Conservation (phyloP, 2,888 invertebrate species). For the Nomada fucata region DNA sequence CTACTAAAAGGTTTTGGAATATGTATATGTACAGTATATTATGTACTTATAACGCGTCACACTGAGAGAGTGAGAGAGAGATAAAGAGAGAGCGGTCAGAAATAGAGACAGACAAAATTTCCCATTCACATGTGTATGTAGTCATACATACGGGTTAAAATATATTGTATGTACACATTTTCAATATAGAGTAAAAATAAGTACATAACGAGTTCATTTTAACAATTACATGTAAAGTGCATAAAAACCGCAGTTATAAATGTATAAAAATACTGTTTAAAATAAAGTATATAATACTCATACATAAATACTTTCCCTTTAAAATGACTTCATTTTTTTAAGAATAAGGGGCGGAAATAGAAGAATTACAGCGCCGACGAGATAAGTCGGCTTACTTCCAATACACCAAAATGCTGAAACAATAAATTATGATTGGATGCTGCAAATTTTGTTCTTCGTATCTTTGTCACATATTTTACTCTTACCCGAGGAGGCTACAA, state of each 20-base stretch:
- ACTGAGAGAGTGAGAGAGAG: no score
- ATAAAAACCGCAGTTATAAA: slow-evolving; percentile 8
- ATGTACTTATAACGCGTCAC: no score
- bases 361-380: slow-evolving; percentile 91
- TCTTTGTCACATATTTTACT: neutral
- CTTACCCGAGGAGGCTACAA: slow-evolving; percentile 92
- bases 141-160: slow-evolving; percentile 12
- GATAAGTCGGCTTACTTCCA: slow-evolving; percentile 93
- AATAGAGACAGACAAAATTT: neutral
- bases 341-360: slow-evolving; percentile 91
- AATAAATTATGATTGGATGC: no score
- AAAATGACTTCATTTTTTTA: slow-evolving; percentile 39
- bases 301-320: slow-evolving; percentile 27
- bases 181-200: neutral
- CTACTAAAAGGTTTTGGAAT: no score
- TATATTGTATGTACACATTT: slow-evolving; percentile 10
- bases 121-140: neutral
- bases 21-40: no score
- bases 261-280: slow-evolving; percentile 46
- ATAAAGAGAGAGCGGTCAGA: no score
- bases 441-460: no score
- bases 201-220: slow-evolving; percentile 33
- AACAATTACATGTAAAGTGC: slow-evolving; percentile 7
- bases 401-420: slow-evolving; percentile 94
- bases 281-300: slow-evolving; percentile 18